Evolutionary conservation across 2,888 invertebrate species (phyloP).

Genomic region (Dasysyrphus albostriatus): DNA sequence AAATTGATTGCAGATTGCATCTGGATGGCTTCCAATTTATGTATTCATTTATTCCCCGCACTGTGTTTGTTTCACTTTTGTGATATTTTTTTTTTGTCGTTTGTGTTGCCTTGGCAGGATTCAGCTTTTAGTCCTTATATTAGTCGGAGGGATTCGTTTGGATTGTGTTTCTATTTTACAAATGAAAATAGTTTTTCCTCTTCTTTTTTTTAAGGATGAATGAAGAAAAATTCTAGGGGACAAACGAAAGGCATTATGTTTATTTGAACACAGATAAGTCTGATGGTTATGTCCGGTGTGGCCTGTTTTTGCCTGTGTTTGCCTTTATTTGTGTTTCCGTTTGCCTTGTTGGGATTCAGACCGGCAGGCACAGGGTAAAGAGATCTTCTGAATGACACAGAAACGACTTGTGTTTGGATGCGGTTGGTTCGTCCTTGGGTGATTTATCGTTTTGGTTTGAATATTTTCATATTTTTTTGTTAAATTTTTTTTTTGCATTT

Average conservation of each 20-base stretch:
- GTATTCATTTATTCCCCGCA: slow-evolving; percentile 63
- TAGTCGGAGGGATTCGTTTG: slow-evolving; percentile 6
- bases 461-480: slow-evolving; percentile 27
- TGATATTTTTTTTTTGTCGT: slow-evolving; percentile 1
- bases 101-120: slow-evolving; percentile 6
- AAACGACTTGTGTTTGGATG: slow-evolving; percentile 25
- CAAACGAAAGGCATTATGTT: slow-evolving; percentile 69
- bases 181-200: slow-evolving; percentile 62
- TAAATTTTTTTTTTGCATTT: not conserved
- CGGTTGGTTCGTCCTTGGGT: slow-evolving; percentile 53
- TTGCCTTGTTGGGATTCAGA: not conserved
- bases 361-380: not conserved
- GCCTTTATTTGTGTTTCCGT: slow-evolving; percentile 51
- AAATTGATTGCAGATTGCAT: slow-evolving; percentile 74
- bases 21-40: slow-evolving; percentile 69
- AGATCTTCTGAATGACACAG: slow-evolving; percentile 33
- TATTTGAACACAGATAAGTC: slow-evolving; percentile 64
- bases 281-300: slow-evolving; percentile 57
- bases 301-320: slow-evolving; percentile 67
- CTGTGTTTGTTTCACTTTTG: slow-evolving; percentile 57
- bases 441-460: slow-evolving; percentile 46
- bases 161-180: slow-evolving; percentile 57
- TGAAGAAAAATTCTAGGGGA: slow-evolving; percentile 42
- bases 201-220: slow-evolving; percentile 7
- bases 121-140: slow-evolving; percentile 33